Percentiles rank a stretch among this genome's conserved stretches.
phyloP scores from a whole-genome alignment of 2,888 invertebrate species.

The Brachynemurus nebulosus region DNA sequence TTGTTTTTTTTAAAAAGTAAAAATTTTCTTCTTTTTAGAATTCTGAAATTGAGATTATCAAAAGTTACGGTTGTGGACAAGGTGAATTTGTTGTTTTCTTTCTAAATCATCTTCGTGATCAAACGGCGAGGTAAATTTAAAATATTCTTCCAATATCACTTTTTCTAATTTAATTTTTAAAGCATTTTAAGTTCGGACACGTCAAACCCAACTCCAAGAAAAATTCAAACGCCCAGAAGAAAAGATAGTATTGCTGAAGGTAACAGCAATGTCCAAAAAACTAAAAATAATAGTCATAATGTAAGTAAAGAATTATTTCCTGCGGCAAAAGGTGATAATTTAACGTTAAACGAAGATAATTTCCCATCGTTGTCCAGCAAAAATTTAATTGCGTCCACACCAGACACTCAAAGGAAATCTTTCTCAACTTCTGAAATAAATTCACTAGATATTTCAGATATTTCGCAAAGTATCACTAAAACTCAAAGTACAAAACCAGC shows the following conservation, averaged over 20 bases:
- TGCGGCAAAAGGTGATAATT: too few species aligned
- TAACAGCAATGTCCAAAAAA: not conserved
- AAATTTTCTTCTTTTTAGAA: not conserved
- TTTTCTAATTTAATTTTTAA: not conserved
- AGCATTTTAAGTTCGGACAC: not conserved
- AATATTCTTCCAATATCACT: not conserved
- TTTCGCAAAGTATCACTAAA: too few species aligned
- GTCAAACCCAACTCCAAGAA: slow-evolving; percentile 5
- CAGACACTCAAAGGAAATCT: too few species aligned
- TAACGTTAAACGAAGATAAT: not conserved
- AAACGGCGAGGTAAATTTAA: slow-evolving; percentile 2
- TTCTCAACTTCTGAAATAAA: too few species aligned
- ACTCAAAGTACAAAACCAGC: too few species aligned
- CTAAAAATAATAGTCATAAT: too few species aligned
- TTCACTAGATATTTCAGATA: too few species aligned
- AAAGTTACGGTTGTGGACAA: not conserved
- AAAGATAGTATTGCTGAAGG: not conserved
- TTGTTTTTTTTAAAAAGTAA: not conserved
- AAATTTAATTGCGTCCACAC: too few species aligned
- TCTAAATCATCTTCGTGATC: slow-evolving; percentile 7
- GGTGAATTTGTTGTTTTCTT: slow-evolving; percentile 3
- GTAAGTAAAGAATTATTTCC: slow-evolving; percentile 2
- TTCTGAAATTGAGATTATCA: not conserved
- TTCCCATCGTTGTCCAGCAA: not conserved
- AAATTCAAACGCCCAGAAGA: slow-evolving; percentile 1